Percentiles rank a stretch among this genome's conserved stretches.
phyloP scores from a whole-genome alignment of 2,888 invertebrate species.

The Eilema griseolum region DNA sequence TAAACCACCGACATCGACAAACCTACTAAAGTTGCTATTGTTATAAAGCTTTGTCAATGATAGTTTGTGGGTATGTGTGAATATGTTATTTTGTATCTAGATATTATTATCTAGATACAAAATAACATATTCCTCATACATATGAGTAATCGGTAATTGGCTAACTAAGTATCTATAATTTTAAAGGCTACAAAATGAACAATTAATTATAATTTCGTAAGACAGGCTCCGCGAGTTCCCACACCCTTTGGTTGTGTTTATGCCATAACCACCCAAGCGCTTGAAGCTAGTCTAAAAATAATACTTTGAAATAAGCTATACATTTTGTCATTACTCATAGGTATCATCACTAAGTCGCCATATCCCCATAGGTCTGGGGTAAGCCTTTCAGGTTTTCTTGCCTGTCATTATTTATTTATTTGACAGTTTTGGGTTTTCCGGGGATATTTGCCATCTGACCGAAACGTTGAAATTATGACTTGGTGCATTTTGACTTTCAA shows the following conservation, averaged over 20 bases:
- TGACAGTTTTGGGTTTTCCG: too few relatives aligned
- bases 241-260: constrained; percentile 57
- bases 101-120: not conserved
- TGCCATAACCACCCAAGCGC: constrained; percentile 49
- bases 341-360: too few relatives aligned
- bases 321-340: too few relatives aligned
- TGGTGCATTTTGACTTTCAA: too few relatives aligned
- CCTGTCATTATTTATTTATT: too few relatives aligned
- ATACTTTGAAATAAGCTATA: too few relatives aligned
- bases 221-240: constrained; percentile 59
- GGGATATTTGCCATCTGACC: too few relatives aligned
- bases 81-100: too few relatives aligned
- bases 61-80: too few relatives aligned
- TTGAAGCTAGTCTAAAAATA: constrained; percentile 34
- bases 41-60: not conserved
- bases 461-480: too few relatives aligned
- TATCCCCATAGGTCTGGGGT: too few relatives aligned
- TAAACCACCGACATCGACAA: too few relatives aligned
- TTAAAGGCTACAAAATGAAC: constrained; percentile 58
- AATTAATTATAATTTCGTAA: constrained; percentile 61
- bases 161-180: constrained; percentile 43
- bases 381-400: not conserved
- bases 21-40: not conserved
- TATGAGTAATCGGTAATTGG: constrained; percentile 14
- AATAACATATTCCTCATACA: constrained; percentile 9